Evolutionary conservation across 2,888 invertebrate species (phyloP), one percentile per base, ranked within the genome.

Genomic region (Rhimphoctona megacephalus): DNA sequence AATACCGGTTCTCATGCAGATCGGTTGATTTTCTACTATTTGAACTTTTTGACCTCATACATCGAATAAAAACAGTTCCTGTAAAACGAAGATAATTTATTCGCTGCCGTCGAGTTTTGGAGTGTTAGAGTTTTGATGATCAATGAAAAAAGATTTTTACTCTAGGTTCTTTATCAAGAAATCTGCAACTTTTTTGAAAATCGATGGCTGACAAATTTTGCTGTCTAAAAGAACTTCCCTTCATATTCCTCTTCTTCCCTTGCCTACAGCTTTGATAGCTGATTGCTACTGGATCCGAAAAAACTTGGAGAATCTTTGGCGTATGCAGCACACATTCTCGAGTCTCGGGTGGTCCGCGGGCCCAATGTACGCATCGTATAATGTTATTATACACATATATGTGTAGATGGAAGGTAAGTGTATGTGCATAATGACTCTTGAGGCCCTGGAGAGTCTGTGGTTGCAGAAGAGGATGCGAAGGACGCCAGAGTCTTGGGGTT

Each of bases 371-470:
- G 39, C 70, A 46, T 81, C 81, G 81, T 81, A 81, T 81, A 74
- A 81, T 81, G 66, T 81, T 81, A 81, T 81, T 74, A 81, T 70
- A 66, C 61, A 57, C 43, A 61, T 43, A 54, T 36, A 61, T 39
- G 19, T 69, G n/a, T 78, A 33, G 36, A 67, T 46, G 57, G 46
- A 14, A 36, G 7, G 7, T 17, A 77, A 70, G 77, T 69, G 64
- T 49, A 70, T 52, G 39, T 52, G 70, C 54, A 39, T 79, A 73
- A 79, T 79, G 46, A 73, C 67, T 46, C 54, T 66, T 61, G 66
- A 64, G 77, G 46, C 78, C 66, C 43, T 54, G 30, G 54, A 69
- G 67, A 54, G 22, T 39, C 78, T 80, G 70, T 70, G 43, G 69
- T 46, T 43, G 39, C 36, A 72, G 64, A 70, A 33, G 30, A 25